These are phyloP conservation scores for Alviniconcha marisindica DNA, from an alignment of 1,140 invertebrate genomes.

Conservation along the genomic window DNA sequence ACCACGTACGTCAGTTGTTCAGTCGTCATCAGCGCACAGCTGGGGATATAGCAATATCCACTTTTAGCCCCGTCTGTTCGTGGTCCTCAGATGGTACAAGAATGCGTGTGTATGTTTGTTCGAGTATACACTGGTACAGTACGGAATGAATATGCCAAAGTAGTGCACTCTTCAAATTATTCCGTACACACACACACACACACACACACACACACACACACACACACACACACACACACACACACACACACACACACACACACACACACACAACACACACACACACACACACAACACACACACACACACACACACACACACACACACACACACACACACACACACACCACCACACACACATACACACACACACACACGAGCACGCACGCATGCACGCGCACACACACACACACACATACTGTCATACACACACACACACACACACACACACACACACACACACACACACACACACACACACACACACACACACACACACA, in stretches of 20 bases:
- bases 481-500: background rate
- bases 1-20: no score
- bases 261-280: conserved; percentile 24
- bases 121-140: no score
- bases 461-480: background rate
- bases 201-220: background rate
- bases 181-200: background rate
- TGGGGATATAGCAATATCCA: no score
- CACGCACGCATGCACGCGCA: background rate
- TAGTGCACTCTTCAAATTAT: no score
- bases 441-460: background rate
- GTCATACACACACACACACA: background rate
- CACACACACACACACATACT: conserved; percentile 2
- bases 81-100: no score
- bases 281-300: conserved; percentile 9
- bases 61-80: no score
- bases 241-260: conserved; percentile 12
- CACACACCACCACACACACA: background rate
- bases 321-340: background rate
- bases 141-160: no score
- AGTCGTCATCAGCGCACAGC: no score
- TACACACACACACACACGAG: background rate
- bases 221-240: conserved; percentile 13
- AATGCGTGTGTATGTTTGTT: background rate
- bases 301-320: background rate